Percentiles rank a stretch among this genome's conserved stretches.
Conservation (phyloP, 2,888 invertebrate species). For the Listrodromus nycthemerus region DNA sequence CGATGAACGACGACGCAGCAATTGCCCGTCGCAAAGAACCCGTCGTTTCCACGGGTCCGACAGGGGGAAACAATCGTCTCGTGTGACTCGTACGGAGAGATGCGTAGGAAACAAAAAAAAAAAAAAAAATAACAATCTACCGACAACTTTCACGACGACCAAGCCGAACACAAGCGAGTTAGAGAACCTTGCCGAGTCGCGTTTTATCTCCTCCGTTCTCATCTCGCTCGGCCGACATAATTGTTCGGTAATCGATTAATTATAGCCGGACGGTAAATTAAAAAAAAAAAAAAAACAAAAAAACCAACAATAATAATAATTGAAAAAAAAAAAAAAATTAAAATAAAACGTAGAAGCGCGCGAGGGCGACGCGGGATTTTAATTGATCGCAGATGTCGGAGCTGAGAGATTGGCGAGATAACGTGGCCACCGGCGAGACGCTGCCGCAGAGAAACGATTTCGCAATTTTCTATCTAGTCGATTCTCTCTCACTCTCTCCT, state of each 20-base stretch:
- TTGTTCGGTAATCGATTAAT: slow-evolving; percentile 63
- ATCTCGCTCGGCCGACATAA: slow-evolving; percentile 52
- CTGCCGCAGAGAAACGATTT: slow-evolving; percentile 51
- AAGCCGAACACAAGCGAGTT: slow-evolving; percentile 16
- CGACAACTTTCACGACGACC: slow-evolving; percentile 5
- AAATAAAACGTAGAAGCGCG: not conserved
- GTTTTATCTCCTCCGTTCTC: slow-evolving; percentile 28
- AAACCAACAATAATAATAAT: too few species aligned
- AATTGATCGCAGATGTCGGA: slow-evolving; percentile 60
- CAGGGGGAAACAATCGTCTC: slow-evolving; percentile 3
- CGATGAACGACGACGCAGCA: too few species aligned
- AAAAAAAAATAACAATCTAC: slow-evolving; percentile 3
- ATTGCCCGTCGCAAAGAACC: not conserved
- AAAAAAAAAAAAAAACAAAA: not conserved
- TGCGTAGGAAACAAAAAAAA: not conserved
- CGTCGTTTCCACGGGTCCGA: not conserved
- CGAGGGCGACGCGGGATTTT: slow-evolving; percentile 41
- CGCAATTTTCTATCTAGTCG: slow-evolving; percentile 50
- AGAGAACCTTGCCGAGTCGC: slow-evolving; percentile 1
- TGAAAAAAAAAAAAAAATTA: not conserved
- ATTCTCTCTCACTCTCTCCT: slow-evolving; percentile 25
- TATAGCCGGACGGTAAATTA: not conserved
- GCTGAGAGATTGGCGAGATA: slow-evolving; percentile 27
- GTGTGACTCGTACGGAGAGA: not conserved
- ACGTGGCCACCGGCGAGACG: slow-evolving; percentile 33